Base-by-base conservation (phyloP, 2,888 invertebrate species). In the Penaeus monodon region DNA sequence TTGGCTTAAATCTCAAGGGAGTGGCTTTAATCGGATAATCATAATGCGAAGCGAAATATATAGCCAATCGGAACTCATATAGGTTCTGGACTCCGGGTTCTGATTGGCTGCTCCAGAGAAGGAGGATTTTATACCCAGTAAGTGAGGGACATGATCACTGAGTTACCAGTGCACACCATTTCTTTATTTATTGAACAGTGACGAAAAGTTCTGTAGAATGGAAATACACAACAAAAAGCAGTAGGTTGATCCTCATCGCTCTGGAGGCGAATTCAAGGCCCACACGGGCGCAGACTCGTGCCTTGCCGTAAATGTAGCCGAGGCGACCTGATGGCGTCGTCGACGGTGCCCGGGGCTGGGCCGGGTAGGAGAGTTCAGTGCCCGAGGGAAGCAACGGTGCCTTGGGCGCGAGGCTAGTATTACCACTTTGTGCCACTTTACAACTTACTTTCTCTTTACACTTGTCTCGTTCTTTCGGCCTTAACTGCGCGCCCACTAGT, bases 331-430 rank as follows among this genome's bases (percentile, higher is more conserved):
- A n/a, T 20, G n/a, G 77, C 57, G 57, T 57, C 57, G 33, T 24
- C 76, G 20, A 22, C 44, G 57, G 3, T 38, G 81, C 81, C 70
- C 22, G 49, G 70, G 70, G 81, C 27, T 38, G 81, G 68, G 70
- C 81, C 29, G 70, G 81, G 76, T 68, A 49, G 44, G 57, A 81
- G 81, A 81, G 81, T 81, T 81, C 81, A 81, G 68, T 81, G 70
- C 81, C 81, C 81, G 81, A 44, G 81, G 81, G 81, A 49, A 81
- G 44, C 81, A 81, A 70, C 81, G 81, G 81, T 81, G 81, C 81
- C 81, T 57, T 49, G 27, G 81, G 81, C 81, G 65, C 81, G 38
- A 57, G 65, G 38, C n/a, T 49, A n/a, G 20, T 70, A 81, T 81
- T 81, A 81, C 81, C 70, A n/a, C 81, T 66, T 70, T 81, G 70